Evolutionary conservation across 2,888 invertebrate species (phyloP), one percentile per base, ranked within the genome.

Genomic region (Graphium colonna): DNA sequence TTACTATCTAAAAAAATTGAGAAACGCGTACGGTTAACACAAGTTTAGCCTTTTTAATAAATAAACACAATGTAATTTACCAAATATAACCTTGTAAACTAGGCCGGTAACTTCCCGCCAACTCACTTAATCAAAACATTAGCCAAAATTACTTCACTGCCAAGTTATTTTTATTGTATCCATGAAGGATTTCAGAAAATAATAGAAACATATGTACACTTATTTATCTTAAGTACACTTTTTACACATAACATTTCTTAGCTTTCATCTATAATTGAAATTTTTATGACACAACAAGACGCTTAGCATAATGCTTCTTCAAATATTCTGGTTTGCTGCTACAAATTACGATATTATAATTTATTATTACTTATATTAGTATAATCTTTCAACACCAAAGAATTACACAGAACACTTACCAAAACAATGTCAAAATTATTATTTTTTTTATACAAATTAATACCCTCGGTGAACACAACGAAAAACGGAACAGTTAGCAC

Each of bases 401-500:
- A 36, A 36, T 36, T 45, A 44, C 46, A 62, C 68, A 70, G 70
- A 75, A 63, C 75, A 86, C 89, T 82, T 72, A 87, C 88, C 79
- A 82, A 79, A 80, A 82, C 80, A 76, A 76, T 73, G 73, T 69
- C 74, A 73, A 71, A 73, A 67, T 68, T 67, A 69, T 55, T 52
- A 59, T 75, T 78, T 75, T 82, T 80, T 79, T 69, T 69, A 68
- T 68, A 70, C 72, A 68, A 70, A 67, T 64, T 69, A 60, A 68
- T 71, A 68, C 71, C 50, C 73, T 71, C 68, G 68, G 66, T 69
- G 67, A 79, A 77, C 67, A 71, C 73, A 78, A 72, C 75, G 74
- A 77, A 75, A 85, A 84, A 79, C 77, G 77, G 78, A 79, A 82
- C 84, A 82, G 77, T 75, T 78, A 71, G 74, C 66, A 63, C 76